Conservation (phyloP, 2,797 vertebrate species). For the Malacoctenus gilli region DNA sequence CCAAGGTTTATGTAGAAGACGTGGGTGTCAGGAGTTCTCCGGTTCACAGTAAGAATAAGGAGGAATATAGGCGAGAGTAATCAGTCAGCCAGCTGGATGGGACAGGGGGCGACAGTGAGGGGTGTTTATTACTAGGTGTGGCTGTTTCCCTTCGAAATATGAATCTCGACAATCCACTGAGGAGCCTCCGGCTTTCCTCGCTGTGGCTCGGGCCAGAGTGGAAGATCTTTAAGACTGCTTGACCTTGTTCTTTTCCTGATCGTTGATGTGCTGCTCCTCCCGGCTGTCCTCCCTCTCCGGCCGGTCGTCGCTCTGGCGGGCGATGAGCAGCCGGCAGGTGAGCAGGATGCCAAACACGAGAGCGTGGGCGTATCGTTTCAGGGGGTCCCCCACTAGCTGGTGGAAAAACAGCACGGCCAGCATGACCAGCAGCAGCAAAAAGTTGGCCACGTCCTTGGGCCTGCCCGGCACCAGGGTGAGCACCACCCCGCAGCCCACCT, state of each 20-base stretch:
- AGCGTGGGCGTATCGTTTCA: constrained; percentile 96
- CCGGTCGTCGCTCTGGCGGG: constrained; percentile 94
- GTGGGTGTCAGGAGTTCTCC: constrained; percentile 51
- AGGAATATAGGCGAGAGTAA: constrained; percentile 52
- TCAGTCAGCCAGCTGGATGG: constrained; percentile 52
- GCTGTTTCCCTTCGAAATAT: constrained; percentile 63
- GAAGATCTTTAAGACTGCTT: constrained; percentile 88
- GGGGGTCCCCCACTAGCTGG: constrained; percentile 96
- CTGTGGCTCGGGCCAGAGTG: constrained; percentile 31
- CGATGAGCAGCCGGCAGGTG: constrained; percentile 94
- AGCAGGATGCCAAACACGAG: constrained; percentile 98
- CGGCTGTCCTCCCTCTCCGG: constrained; percentile 82
- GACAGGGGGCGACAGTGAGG: constrained; percentile 24
- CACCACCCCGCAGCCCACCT: constrained; percentile 94
- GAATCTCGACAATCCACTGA: constrained; percentile 66
- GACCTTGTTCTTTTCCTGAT: constrained; percentile 94
- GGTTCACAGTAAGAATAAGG: constrained; percentile 63
- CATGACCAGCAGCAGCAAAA: constrained; percentile 93
- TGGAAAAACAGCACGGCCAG: constrained; percentile 97
- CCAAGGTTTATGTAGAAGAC: constrained; percentile 54
- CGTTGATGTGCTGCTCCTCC: constrained; percentile 83
- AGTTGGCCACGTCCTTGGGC: constrained; percentile 97
- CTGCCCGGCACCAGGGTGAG: constrained; percentile 94
- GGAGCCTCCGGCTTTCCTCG: constrained; percentile 44
- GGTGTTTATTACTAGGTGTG: constrained; percentile 61